Evolutionary conservation across 2,113 vertebrate genomes (phyloP).

Genomic region (Phaetusa simplex): DNA sequence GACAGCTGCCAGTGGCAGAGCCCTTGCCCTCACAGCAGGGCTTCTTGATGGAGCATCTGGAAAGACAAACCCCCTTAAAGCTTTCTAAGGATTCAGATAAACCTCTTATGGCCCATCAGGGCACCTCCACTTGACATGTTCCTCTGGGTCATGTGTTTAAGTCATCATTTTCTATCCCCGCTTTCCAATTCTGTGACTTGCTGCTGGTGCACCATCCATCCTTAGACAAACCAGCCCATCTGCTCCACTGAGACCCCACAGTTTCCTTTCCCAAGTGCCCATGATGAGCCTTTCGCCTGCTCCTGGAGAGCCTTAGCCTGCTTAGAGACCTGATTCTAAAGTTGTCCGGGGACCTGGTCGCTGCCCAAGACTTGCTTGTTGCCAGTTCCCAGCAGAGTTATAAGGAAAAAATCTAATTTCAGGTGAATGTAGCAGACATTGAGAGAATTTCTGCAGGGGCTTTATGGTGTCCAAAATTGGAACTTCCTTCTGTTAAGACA

Average conservation of each 20-base stretch:
- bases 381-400: not conserved
- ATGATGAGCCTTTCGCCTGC: not conserved
- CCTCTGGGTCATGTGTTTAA: not conserved
- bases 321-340: not conserved
- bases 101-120: not conserved
- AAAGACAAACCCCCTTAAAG: not conserved
- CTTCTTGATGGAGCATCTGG: not conserved
- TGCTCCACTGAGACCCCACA: not conserved
- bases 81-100: not conserved
- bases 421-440: not conserved
- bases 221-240: not conserved
- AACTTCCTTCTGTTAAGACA: not conserved
- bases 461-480: not conserved
- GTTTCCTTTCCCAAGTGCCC: not conserved
- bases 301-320: not conserved
- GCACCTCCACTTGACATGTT: not conserved
- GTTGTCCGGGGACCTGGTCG: not conserved
- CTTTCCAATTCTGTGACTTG: not conserved
- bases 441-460: not conserved
- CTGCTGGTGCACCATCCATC: not conserved
- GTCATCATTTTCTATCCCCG: not conserved
- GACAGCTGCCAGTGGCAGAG: not conserved
- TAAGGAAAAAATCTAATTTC: not conserved
- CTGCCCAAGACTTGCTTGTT: not conserved
- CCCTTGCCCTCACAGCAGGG: not conserved